Evolutionary conservation across 2,888 invertebrate species (phyloP).

Genomic region (Seira ritae): DNA sequence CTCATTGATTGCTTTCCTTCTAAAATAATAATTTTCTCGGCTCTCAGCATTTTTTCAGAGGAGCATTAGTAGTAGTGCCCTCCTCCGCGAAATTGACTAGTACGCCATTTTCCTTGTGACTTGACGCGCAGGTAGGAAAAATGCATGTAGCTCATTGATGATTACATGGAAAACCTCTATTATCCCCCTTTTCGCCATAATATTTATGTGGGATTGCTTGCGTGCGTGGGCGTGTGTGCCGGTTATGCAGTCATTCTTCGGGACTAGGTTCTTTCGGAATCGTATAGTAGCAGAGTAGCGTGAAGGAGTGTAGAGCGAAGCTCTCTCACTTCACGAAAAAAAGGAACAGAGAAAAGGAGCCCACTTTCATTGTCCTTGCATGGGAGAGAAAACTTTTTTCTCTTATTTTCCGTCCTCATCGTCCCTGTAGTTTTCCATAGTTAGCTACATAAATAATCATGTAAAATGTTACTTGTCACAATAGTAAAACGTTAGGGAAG

Average conservation of each 20-base stretch:
- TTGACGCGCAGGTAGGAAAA: neutral
- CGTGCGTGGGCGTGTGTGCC: slow-evolving; percentile 38
- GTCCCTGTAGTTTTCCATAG: slow-evolving; percentile 17
- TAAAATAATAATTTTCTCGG: no score
- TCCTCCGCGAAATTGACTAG: no score
- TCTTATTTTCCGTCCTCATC: slow-evolving; percentile 12
- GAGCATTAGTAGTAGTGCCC: no score
- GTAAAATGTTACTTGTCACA: slow-evolving; percentile 44
- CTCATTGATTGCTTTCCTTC: no score
- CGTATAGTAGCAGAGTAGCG: no score
- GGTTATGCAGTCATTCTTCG: slow-evolving; percentile 53
- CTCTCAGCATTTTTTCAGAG: no score
- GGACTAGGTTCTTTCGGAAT: no score
- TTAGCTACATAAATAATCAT: slow-evolving; percentile 46
- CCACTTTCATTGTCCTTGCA: slow-evolving; percentile 15
- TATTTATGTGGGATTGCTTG: slow-evolving; percentile 53
- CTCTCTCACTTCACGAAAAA: no score
- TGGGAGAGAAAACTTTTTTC: slow-evolving; percentile 17
- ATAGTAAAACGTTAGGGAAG: neutral
- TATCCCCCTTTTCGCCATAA: neutral
- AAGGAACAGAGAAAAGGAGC: slow-evolving; percentile 9
- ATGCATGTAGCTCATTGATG: slow-evolving; percentile 1
- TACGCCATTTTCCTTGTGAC: no score
- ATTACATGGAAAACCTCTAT: neutral
- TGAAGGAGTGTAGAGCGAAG: no score